Evolutionary conservation across 2,113 vertebrate species (phyloP), one percentile per base, ranked within the genome.

Genomic region (Crypturellus undulatus): DNA sequence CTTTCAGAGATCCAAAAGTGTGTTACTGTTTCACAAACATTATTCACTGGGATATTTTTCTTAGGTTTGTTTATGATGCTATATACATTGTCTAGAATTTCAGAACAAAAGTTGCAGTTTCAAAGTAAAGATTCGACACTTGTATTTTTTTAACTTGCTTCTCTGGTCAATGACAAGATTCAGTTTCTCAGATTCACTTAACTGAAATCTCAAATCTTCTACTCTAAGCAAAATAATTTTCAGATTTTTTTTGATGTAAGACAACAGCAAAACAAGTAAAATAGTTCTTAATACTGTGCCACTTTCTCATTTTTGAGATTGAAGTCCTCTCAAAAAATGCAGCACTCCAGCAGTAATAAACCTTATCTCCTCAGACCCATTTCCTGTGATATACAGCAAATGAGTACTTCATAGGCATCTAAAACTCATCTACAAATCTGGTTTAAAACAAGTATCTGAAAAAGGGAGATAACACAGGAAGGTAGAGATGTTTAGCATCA

Each of bases 21-120:
- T 42, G 42, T 24, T 73, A 32, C 26, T 5, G 34, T 28, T 42
- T 62, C 26, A 13, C 42, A 79, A 68, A 32, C 25, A 54, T 19
- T 65, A 65, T 58, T 76, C 12, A 28, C 7, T 47, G 59, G 21
- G 20, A 19, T 8, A 8, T 11, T 20, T 72, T 16, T 30, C 49
- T 24, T 0, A 0, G 52, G 52, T 30, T 56, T 10, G n/a, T 13
- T 54, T 65, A 14, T 52, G 30, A 8, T 47, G 6, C 30, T 0
- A 0, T 56, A 32, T 12, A 10, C 30, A 36, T 72, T 60, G 38
- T 82, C 84, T 43, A n/a, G 85, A 34, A 7, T 56, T 60, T 49
- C 69, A 58, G 59, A 85, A 47, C 10, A 87, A 94, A 85, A 85
- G 30, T 21, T 70, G 17, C 40, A 24, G 76, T 79, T 94, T 40